These are phyloP conservation scores for Drosophila nasuta DNA, from an alignment of 1,140 invertebrate genomes.

Conservation along the genomic window DNA sequence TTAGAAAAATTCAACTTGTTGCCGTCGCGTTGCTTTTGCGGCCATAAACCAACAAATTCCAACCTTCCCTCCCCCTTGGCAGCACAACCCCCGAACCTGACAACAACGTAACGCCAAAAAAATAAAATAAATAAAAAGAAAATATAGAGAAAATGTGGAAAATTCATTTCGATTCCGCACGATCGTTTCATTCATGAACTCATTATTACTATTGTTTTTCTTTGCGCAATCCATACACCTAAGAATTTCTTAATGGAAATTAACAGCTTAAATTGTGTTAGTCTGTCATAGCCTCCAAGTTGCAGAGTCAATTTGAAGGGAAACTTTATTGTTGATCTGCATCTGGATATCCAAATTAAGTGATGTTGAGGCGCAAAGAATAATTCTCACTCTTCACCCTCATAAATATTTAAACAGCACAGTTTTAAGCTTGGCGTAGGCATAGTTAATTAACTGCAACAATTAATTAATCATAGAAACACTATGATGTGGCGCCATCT, in stretches of 20 bases:
- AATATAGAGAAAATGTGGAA: conserved; percentile 24
- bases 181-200: conserved; percentile 67
- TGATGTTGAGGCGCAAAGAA: no score
- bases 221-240: no score
- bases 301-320: no score
- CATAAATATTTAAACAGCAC: no score
- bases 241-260: neutral
- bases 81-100: neutral
- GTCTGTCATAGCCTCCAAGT: neutral
- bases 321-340: neutral
- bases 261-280: neutral
- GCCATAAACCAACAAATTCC: conserved; percentile 59
- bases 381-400: no score
- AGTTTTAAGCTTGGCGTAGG: neutral
- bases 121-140: conserved; percentile 18
- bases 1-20: conserved; percentile 83
- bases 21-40: conserved; percentile 54
- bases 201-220: conserved; percentile 5
- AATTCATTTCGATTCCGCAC: conserved; percentile 4
- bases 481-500: neutral
- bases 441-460: neutral
- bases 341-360: neutral
- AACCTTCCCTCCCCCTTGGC: conserved; percentile 17
- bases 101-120: conserved; percentile 19
- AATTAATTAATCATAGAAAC: neutral